These are phyloP conservation scores for Myotis davidii DNA, from an alignment of 2,113 vertebrate genomes.

Conservation along the genomic window DNA sequence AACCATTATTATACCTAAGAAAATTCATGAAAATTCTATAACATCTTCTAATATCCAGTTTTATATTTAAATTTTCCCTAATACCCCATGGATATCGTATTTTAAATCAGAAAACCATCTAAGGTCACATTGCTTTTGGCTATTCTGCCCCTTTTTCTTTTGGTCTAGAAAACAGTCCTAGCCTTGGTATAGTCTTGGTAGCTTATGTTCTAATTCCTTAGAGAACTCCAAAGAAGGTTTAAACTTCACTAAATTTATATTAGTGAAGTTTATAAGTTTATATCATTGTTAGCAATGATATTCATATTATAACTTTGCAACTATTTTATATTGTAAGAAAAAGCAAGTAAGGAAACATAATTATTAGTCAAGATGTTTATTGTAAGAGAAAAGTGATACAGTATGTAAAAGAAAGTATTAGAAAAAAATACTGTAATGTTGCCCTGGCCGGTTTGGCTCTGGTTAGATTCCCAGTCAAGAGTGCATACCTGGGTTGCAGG, in stretches of 20 bases:
- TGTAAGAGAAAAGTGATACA: not conserved
- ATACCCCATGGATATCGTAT: not conserved
- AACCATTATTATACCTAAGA: not conserved
- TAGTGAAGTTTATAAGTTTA: no score
- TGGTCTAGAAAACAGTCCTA: not conserved
- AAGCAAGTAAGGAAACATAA: not conserved
- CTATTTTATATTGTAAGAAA: not conserved
- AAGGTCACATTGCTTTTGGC: not conserved
- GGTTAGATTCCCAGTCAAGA: no score
- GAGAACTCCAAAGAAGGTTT: not conserved
- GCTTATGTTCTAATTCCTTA: not conserved
- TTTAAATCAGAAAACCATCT: not conserved
- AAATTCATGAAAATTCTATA: not conserved
- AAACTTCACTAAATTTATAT: not conserved
- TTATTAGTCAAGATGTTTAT: constrained; percentile 20
- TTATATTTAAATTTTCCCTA: not conserved
- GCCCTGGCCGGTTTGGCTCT: no score
- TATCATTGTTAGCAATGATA: not conserved
- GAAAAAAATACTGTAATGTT: not conserved
- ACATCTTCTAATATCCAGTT: not conserved
- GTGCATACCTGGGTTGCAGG: no score
- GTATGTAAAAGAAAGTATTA: not conserved
- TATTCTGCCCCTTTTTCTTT: not conserved
- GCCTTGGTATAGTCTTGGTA: not conserved
- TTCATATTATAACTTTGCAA: not conserved